Conservation (phyloP, 2,113 vertebrate species). For the Sylvietta virens region DNA sequence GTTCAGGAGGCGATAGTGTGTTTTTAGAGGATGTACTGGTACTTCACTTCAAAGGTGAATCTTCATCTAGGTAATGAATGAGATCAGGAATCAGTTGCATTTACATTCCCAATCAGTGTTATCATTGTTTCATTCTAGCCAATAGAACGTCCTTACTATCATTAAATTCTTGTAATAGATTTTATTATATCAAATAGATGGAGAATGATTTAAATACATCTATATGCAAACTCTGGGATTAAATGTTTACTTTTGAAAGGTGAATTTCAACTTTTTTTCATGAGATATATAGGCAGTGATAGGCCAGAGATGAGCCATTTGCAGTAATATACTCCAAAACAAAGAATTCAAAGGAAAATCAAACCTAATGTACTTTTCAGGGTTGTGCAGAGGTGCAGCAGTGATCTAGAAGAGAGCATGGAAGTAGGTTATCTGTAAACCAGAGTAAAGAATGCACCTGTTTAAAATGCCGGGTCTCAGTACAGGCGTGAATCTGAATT, state of each 20-base stretch:
- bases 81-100: not conserved
- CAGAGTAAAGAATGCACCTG: not conserved
- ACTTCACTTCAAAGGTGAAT: not conserved
- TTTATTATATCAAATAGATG: not conserved
- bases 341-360: not conserved
- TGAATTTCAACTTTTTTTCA: not conserved
- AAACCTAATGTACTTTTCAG: not conserved
- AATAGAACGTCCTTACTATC: not conserved
- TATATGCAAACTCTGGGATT: not conserved
- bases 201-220: not conserved
- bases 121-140: not conserved
- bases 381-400: not conserved
- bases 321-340: not conserved
- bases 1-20: not conserved
- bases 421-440: not conserved
- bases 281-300: not conserved
- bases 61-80: not conserved
- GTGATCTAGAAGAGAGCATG: not conserved
- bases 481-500: not conserved
- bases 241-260: not conserved
- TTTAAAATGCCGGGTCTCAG: not conserved
- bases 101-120: not conserved
- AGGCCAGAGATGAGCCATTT: not conserved
- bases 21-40: not conserved
- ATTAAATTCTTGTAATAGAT: not conserved